A percentile compares a stretch with the other conserved stretches of the same genome.
These are phyloP conservation scores for Cydia splendana DNA, from an alignment of 1,140 invertebrate species.

Conservation along the genomic window DNA sequence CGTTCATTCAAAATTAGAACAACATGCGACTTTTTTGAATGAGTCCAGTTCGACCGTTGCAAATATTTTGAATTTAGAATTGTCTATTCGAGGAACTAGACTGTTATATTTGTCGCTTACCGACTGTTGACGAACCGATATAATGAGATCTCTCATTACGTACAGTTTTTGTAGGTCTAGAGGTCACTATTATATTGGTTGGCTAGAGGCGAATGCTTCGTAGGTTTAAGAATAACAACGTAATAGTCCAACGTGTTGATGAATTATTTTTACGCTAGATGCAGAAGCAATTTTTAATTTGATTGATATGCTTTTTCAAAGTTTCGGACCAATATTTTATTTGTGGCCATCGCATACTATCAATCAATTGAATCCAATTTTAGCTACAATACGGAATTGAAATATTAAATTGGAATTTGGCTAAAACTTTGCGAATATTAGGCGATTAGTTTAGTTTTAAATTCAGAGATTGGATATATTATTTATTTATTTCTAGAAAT, in stretches of 20 bases:
- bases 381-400: neutral
- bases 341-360: neutral
- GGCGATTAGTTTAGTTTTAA: too few relatives aligned
- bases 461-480: too few relatives aligned
- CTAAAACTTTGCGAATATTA: neutral
- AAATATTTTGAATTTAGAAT: slow-evolving; percentile 25
- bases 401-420: neutral
- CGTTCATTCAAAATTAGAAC: neutral
- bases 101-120: neutral
- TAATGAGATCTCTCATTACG: neutral
- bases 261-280: slow-evolving; percentile 11
- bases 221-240: neutral
- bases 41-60: neutral
- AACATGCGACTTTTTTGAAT: neutral
- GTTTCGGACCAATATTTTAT: neutral
- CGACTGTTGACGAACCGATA: neutral
- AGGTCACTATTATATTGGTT: neutral
- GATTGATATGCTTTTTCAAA: neutral
- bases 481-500: too few relatives aligned
- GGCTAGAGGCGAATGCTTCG: neutral
- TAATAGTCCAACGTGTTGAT: neutral
- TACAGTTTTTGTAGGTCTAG: neutral
- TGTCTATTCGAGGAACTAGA: slow-evolving; percentile 2
- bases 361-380: neutral
- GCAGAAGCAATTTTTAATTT: slow-evolving; percentile 16